phyloP scores from a whole-genome alignment of 2,113 vertebrate species.

The Salvelinus sp. region DNA sequence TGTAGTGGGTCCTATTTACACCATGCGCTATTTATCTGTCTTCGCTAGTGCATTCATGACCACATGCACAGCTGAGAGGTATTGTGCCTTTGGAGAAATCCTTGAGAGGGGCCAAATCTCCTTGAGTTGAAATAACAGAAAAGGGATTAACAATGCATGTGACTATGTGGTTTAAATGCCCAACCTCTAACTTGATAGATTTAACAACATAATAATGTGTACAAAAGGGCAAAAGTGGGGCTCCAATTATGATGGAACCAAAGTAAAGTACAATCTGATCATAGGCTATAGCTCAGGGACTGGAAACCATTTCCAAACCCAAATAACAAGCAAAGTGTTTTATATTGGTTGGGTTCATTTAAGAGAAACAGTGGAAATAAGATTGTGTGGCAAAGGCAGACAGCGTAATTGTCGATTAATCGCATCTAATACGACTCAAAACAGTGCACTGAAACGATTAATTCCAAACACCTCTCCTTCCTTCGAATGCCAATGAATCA shows the following conservation, averaged over 20 bases:
- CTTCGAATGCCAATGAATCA: slow-evolving; percentile 19
- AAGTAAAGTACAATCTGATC: slow-evolving; percentile 63
- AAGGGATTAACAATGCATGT: slow-evolving; percentile 68
- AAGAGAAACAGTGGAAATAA: slow-evolving; percentile 52
- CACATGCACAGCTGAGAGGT: slow-evolving; percentile 67
- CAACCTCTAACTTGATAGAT: slow-evolving; percentile 68
- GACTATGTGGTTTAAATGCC: slow-evolving; percentile 58
- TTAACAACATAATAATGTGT: slow-evolving; percentile 76
- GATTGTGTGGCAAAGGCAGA: slow-evolving; percentile 50
- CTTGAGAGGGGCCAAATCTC: slow-evolving; percentile 60
- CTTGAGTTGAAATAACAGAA: slow-evolving; percentile 62
- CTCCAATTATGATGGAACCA: slow-evolving; percentile 59
- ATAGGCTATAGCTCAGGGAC: slow-evolving; percentile 50
- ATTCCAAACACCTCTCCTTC: slow-evolving; percentile 31
- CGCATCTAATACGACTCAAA: slow-evolving; percentile 54
- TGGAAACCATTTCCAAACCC: slow-evolving; percentile 71
- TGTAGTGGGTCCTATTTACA: slow-evolving; percentile 64
- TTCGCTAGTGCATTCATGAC: slow-evolving; percentile 55
- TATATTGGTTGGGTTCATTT: slow-evolving; percentile 51
- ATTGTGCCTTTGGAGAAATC: slow-evolving; percentile 54
- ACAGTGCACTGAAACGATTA: slow-evolving; percentile 56
- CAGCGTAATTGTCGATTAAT: slow-evolving; percentile 61
- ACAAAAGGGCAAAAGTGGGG: slow-evolving; percentile 63
- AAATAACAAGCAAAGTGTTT: slow-evolving; percentile 61
- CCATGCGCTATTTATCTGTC: slow-evolving; percentile 53